Conservation (phyloP, 2,113 vertebrate genomes). For the Conger conger region DNA sequence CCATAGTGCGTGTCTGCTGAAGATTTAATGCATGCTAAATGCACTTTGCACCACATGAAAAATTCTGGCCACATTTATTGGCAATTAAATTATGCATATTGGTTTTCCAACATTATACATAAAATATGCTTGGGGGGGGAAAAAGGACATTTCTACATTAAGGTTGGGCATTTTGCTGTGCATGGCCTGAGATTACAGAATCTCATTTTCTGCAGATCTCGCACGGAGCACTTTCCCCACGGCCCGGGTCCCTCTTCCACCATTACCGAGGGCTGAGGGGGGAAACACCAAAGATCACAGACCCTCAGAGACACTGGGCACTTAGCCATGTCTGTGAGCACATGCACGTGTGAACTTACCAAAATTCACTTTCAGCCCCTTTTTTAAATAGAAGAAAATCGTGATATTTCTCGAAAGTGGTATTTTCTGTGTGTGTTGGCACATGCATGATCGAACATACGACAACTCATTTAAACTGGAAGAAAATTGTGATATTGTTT, state of each 20-base stretch:
- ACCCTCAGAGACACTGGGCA: not conserved
- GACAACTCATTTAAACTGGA: not conserved
- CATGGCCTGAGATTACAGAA: conserved; percentile 28
- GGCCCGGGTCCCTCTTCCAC: conserved; percentile 5
- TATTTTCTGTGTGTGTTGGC: not conserved
- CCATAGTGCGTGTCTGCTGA: not conserved
- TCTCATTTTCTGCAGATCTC: conserved; percentile 27
- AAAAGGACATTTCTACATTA: conserved; percentile 26
- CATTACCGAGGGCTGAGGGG: not conserved
- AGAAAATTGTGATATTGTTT: not conserved
- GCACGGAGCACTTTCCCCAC: not conserved
- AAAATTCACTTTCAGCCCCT: too few species aligned
- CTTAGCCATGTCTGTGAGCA: too few species aligned
- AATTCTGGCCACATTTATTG: not conserved
- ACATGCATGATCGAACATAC: not conserved
- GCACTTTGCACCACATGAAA: not conserved
- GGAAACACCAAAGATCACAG: not conserved
- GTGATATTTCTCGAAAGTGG: not conserved
- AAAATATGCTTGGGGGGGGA: conserved; percentile 16
- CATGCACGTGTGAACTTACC: not conserved
- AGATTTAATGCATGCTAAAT: not conserved
- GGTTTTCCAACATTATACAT: not conserved
- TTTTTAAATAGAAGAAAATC: not conserved
- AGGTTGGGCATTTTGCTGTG: conserved; percentile 13
- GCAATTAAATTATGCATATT: conserved; percentile 4